Conservation (phyloP, 2,113 vertebrate species). For the Lophotis ruficrista region DNA sequence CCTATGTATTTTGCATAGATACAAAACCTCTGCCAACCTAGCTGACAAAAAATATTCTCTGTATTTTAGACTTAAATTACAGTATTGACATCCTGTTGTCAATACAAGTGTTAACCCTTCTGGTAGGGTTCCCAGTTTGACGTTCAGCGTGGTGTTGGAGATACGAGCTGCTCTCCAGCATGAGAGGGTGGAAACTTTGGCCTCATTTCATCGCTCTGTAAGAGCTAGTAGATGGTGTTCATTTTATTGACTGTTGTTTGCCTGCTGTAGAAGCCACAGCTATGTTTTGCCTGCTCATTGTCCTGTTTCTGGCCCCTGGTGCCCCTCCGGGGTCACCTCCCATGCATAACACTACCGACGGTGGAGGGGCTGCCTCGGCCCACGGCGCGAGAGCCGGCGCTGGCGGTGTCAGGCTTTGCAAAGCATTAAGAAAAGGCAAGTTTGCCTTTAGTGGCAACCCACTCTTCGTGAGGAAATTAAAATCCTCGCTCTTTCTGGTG, state of each 20-base stretch:
- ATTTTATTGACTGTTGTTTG: neutral
- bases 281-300: neutral
- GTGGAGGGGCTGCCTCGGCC: no score
- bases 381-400: fast-evolving
- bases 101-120: neutral
- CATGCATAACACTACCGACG: neutral
- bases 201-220: neutral
- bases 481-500: neutral
- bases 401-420: neutral
- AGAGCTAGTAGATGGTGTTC: neutral
- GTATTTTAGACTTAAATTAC: neutral
- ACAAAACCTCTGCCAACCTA: neutral
- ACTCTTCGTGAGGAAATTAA: neutral
- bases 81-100: neutral
- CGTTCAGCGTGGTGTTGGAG: neutral
- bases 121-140: neutral
- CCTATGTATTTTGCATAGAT: constrained; percentile 6
- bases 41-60: neutral
- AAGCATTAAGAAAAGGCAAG: neutral
- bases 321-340: neutral
- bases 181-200: neutral
- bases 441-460: neutral
- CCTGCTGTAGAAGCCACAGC: neutral
- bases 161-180: fast-evolving
- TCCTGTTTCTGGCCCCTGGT: neutral